phyloP scores from a whole-genome alignment of 1,140 invertebrate genomes.

The Hycleus phaleratus region DNA sequence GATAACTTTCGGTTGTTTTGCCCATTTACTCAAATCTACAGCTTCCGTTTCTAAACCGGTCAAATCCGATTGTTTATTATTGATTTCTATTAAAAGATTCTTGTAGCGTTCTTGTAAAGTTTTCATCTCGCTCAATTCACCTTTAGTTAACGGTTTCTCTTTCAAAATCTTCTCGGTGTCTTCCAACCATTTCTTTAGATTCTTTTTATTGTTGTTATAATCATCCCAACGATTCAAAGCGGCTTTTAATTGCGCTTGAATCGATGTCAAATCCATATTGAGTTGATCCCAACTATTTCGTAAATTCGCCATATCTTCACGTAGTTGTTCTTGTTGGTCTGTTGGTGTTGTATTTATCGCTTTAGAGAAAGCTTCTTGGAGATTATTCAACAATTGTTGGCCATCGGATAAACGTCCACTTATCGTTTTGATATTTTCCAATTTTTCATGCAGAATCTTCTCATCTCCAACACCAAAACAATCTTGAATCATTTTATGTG shows the following conservation, averaged over 20 bases:
- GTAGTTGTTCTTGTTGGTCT: constrained; percentile 69
- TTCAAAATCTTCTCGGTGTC: constrained; percentile 58
- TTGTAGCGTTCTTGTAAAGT: constrained; percentile 79
- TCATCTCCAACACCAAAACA: constrained; percentile 75
- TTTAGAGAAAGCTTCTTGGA: constrained; percentile 78
- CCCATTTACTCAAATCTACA: constrained; percentile 60
- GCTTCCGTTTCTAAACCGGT: constrained; percentile 64
- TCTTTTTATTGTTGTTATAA: constrained; percentile 60
- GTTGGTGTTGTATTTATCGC: constrained; percentile 71
- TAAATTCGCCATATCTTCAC: constrained; percentile 65
- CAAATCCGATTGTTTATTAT: constrained; percentile 62
- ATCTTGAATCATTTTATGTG: constrained; percentile 70
- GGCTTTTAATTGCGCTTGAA: constrained; percentile 68
- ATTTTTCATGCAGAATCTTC: constrained; percentile 68
- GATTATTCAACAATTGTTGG: constrained; percentile 68
- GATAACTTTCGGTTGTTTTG: constrained; percentile 53
- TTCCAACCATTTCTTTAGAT: constrained; percentile 62
- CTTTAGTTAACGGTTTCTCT: constrained; percentile 59
- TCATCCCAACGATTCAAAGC: constrained; percentile 73
- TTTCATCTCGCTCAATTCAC: constrained; percentile 85
- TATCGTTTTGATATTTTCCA: constrained; percentile 62
- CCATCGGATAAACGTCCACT: constrained; percentile 71
- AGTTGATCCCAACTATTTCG: constrained; percentile 76
- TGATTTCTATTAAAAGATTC: constrained; percentile 66
- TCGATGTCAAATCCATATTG: constrained; percentile 70